Percentiles rank a stretch among this genome's conserved stretches.
Conservation (phyloP, 2,113 vertebrate species). For the Budorcas taxicolor region DNA sequence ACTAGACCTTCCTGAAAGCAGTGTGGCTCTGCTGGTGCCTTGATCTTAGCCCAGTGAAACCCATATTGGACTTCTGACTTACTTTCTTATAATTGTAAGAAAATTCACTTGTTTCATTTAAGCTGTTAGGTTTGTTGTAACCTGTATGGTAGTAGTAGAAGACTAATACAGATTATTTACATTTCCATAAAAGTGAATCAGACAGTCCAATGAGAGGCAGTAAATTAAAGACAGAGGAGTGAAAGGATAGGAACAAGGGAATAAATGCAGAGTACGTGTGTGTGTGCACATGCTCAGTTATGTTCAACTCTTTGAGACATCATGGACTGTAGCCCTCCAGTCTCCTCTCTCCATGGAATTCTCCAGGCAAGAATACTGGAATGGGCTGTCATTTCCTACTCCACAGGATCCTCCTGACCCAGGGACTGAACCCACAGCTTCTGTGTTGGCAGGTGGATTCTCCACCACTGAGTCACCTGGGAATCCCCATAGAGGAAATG, state of each 20-base stretch:
- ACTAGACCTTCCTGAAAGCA: not conserved
- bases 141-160: not conserved
- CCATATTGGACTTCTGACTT: not conserved
- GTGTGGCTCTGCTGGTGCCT: not conserved
- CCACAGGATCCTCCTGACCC: not conserved
- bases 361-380: not conserved
- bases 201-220: not conserved
- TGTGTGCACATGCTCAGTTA: fast-evolving
- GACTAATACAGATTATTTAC: not conserved
- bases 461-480: not conserved
- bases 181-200: not conserved
- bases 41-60: not conserved
- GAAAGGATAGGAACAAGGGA: not conserved
- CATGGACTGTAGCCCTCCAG: not conserved
- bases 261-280: not conserved
- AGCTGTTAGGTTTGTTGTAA: not conserved
- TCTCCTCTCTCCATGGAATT: not conserved
- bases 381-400: not conserved
- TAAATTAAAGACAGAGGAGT: not conserved
- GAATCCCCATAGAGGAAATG: not conserved
- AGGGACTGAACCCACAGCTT: not conserved
- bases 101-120: not conserved
- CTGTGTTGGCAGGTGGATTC: not conserved
- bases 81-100: not conserved
- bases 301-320: not conserved